Conservation (phyloP, 2,888 invertebrate species). For the Altica lythri region DNA sequence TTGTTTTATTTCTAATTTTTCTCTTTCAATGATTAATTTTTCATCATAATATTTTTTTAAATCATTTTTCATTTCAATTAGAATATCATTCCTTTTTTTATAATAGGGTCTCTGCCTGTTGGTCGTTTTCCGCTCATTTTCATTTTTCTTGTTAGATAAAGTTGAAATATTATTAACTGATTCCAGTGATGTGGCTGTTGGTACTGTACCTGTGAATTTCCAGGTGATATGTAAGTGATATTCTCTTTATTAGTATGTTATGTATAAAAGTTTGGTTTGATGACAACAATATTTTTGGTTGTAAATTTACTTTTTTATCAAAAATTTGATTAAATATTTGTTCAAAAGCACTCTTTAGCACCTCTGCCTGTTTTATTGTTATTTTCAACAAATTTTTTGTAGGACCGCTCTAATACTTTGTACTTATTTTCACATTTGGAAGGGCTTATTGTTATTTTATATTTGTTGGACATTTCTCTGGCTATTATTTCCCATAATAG, state of each 20-base stretch:
- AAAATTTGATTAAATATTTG: background rate
- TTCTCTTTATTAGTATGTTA: too few species aligned
- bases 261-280: background rate
- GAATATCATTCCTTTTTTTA: background rate
- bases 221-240: too few species aligned
- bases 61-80: background rate
- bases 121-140: background rate
- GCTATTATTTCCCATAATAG: background rate
- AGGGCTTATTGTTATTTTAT: background rate
- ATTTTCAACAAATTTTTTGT: background rate
- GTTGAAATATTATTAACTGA: background rate
- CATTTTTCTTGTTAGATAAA: background rate
- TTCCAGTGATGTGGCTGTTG: background rate
- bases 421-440: background rate
- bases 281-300: background rate
- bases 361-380: background rate
- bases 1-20: background rate
- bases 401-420: too few species aligned
- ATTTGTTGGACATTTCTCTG: background rate
- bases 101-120: background rate
- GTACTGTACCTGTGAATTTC: too few species aligned
- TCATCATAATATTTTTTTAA: background rate
- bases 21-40: background rate
- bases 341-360: background rate
- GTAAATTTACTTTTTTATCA: background rate